phyloP scores from a whole-genome alignment of 2,888 invertebrate genomes.

The Cryptus viduatorius region DNA sequence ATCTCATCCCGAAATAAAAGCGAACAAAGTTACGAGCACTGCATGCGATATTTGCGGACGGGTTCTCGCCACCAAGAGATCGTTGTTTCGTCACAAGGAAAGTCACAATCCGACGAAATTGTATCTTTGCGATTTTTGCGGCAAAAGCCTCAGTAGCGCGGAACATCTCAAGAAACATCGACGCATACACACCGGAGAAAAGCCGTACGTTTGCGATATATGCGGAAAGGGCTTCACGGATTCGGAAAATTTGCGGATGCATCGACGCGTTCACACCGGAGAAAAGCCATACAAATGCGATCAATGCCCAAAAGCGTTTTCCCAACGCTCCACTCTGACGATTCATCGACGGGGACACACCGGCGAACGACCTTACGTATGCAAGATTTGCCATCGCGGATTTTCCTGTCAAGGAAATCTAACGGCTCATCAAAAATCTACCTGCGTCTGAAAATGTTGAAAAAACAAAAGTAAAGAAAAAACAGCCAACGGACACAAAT shows the following conservation, averaged over 20 bases:
- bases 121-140: slow-evolving; percentile 86
- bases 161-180: slow-evolving; percentile 85
- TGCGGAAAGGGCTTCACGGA: slow-evolving; percentile 86
- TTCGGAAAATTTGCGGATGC: slow-evolving; percentile 84
- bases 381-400: slow-evolving; percentile 84
- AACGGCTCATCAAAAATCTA: slow-evolving; percentile 84
- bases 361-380: slow-evolving; percentile 85
- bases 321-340: slow-evolving; percentile 86
- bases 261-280: slow-evolving; percentile 85
- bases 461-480: neutral
- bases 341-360: slow-evolving; percentile 86
- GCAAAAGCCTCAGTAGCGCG: slow-evolving; percentile 85
- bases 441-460: slow-evolving; percentile 77
- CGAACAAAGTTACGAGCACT: slow-evolving; percentile 82
- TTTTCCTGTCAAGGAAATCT: slow-evolving; percentile 85
- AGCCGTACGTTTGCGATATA: slow-evolving; percentile 85
- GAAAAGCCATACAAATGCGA: slow-evolving; percentile 86
- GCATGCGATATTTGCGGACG: slow-evolving; percentile 83
- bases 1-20: slow-evolving; percentile 82
- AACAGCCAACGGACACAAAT: neutral
- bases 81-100: slow-evolving; percentile 82
- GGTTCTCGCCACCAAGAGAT: slow-evolving; percentile 81
- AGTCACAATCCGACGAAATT: slow-evolving; percentile 83
- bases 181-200: slow-evolving; percentile 86
- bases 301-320: slow-evolving; percentile 86